These are phyloP conservation scores for Australoheros facetus DNA, from an alignment of 2,797 vertebrate genomes.

Conservation along the genomic window DNA sequence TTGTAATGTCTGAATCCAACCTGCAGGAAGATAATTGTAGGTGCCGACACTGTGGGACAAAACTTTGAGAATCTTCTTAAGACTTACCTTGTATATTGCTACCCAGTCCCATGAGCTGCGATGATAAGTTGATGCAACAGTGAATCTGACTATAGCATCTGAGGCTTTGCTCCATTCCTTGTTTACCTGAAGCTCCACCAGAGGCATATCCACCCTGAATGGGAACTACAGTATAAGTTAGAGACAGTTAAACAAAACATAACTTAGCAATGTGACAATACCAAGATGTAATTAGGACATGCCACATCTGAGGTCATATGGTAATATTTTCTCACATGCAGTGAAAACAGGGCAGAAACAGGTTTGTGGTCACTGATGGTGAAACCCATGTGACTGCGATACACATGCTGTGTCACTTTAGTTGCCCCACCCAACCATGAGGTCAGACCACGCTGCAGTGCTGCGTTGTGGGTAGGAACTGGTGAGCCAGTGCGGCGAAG, in stretches of 20 bases:
- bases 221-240: constrained; percentile 82
- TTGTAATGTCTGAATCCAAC: constrained; percentile 87
- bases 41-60: background rate
- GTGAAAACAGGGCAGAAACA: constrained; percentile 89
- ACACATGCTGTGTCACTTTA: constrained; percentile 88
- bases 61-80: background rate
- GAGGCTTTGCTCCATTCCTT: constrained; percentile 91
- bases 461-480: constrained; percentile 80
- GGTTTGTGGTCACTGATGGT: constrained; percentile 97
- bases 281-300: background rate
- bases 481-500: constrained; percentile 84
- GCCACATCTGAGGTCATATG: background rate
- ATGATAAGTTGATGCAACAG: constrained; percentile 84
- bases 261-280: background rate
- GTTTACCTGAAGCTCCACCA: constrained; percentile 88
- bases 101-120: constrained; percentile 99
- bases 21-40: constrained; percentile 48
- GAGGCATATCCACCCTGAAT: constrained; percentile 86
- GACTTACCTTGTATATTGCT: constrained; percentile 90
- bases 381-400: constrained; percentile 95
- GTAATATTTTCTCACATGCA: constrained; percentile 83
- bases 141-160: constrained; percentile 89
- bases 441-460: constrained; percentile 81
- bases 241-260: background rate
- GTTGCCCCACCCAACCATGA: constrained; percentile 80